A percentile compares a stretch with the other conserved stretches of the same genome.
phyloP scores from a whole-genome alignment of 2,888 invertebrate genomes.

The Enoplolaimus lenunculus region DNA sequence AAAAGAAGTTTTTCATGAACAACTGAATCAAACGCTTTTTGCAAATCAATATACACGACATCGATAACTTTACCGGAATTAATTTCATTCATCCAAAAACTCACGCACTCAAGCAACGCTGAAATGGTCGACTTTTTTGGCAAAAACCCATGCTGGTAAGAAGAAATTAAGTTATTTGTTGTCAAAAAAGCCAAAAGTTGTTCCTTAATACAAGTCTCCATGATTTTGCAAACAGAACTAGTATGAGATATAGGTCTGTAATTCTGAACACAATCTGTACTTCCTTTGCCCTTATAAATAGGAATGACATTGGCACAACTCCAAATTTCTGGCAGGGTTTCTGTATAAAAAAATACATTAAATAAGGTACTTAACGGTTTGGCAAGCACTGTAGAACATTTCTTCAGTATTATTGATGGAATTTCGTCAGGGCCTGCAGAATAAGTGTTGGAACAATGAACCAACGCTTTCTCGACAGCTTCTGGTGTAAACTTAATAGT shows the following conservation, averaged over 20 bases:
- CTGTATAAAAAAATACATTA: background rate
- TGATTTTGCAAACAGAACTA: background rate
- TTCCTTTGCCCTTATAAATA: background rate
- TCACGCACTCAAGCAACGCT: background rate
- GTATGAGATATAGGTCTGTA: conserved; percentile 14
- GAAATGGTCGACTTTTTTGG: background rate
- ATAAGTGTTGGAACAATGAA: too few species aligned
- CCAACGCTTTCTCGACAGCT: too few species aligned
- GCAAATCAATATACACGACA: conserved; percentile 19
- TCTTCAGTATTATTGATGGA: background rate
- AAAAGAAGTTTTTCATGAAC: conserved; percentile 12
- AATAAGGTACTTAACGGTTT: background rate
- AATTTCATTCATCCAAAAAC: background rate
- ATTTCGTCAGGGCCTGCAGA: conserved; percentile 18
- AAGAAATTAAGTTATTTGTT: conserved; percentile 12
- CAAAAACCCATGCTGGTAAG: conserved; percentile 2
- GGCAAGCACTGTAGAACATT: background rate
- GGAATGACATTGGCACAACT: too few species aligned
- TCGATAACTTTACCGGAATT: conserved; percentile 6
- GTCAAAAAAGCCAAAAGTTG: background rate
- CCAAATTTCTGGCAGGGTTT: background rate
- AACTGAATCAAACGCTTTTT: conserved; percentile 20
- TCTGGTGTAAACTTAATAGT: too few species aligned
- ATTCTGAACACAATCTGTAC: background rate
- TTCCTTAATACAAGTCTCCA: background rate